A percentile compares a stretch with the other conserved stretches of the same genome.
Conservation (phyloP, 2,797 vertebrate genomes). For the Diglossa cyanea region DNA sequence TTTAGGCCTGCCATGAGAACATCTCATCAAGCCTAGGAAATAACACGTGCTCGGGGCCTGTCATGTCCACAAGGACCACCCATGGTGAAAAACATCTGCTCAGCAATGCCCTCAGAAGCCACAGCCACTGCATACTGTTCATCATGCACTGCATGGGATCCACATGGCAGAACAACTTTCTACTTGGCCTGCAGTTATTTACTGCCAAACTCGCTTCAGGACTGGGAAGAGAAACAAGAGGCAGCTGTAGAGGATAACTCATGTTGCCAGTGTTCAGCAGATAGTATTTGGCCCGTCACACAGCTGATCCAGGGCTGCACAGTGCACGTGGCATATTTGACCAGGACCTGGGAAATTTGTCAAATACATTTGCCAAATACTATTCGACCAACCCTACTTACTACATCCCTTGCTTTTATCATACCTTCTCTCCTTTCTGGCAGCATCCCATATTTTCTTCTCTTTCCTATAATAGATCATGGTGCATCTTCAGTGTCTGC, state of each 20-base stretch:
- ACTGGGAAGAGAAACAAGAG: constrained; percentile 2
- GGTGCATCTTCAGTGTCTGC: constrained; percentile 63
- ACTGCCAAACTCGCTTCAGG: constrained; percentile 41
- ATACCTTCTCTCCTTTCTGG: constrained; percentile 62
- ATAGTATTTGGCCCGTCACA: constrained; percentile 65
- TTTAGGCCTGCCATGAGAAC: not conserved
- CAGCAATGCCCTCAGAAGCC: constrained; percentile 64
- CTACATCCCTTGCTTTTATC: constrained; percentile 65
- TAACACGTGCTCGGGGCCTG: not conserved
- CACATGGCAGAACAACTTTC: constrained; percentile 24
- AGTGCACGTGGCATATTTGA: constrained; percentile 56
- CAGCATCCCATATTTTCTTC: constrained; percentile 71
- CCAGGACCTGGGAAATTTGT: constrained; percentile 60
- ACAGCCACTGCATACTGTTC: constrained; percentile 46
- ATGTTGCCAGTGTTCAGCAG: constrained; percentile 50
- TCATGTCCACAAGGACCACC: not conserved
- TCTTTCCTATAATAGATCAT: constrained; percentile 69
- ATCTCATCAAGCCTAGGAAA: not conserved
- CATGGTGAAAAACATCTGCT: constrained; percentile 65
- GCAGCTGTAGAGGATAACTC: not conserved
- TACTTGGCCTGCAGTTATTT: not conserved
- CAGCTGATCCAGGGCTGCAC: constrained; percentile 28
- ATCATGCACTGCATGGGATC: not conserved
- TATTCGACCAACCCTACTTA: constrained; percentile 64
- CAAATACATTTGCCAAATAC: constrained; percentile 67